These are phyloP conservation scores for Zygogramma bicolorata DNA, from an alignment of 2,888 invertebrate species.

Conservation along the genomic window DNA sequence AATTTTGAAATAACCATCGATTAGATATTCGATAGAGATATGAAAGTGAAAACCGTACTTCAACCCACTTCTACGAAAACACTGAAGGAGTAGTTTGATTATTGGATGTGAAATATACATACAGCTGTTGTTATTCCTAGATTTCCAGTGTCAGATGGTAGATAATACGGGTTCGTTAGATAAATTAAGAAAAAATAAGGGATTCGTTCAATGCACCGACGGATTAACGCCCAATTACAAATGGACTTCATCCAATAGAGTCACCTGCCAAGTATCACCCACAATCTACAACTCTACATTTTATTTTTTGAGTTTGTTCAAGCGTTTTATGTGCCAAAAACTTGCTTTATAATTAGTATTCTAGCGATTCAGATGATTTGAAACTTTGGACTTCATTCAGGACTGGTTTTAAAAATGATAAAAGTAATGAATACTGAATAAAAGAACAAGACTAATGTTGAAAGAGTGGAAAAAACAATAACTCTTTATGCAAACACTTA, in stretches of 20 bases:
- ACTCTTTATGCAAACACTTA: no score
- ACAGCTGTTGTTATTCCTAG: slow-evolving; percentile 25
- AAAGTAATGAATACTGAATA: neutral
- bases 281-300: slow-evolving; percentile 59
- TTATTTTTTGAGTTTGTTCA: neutral
- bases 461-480: no score
- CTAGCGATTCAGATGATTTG: neutral
- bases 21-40: no score
- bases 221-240: slow-evolving; percentile 28
- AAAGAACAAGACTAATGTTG: no score
- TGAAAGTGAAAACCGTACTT: no score
- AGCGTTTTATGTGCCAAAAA: slow-evolving; percentile 17
- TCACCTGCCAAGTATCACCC: slow-evolving; percentile 39
- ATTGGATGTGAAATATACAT: slow-evolving; percentile 15
- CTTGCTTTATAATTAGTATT: neutral
- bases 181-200: slow-evolving; percentile 17
- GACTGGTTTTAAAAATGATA: neutral
- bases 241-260: slow-evolving; percentile 31
- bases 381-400: neutral
- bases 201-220: slow-evolving; percentile 31
- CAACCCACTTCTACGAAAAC: neutral
- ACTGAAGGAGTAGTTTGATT: neutral
- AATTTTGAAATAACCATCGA: no score
- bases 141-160: neutral
- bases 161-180: slow-evolving; percentile 10